Base-by-base conservation (phyloP, 2,888 invertebrate genomes). In the Auanema sp. region DNA sequence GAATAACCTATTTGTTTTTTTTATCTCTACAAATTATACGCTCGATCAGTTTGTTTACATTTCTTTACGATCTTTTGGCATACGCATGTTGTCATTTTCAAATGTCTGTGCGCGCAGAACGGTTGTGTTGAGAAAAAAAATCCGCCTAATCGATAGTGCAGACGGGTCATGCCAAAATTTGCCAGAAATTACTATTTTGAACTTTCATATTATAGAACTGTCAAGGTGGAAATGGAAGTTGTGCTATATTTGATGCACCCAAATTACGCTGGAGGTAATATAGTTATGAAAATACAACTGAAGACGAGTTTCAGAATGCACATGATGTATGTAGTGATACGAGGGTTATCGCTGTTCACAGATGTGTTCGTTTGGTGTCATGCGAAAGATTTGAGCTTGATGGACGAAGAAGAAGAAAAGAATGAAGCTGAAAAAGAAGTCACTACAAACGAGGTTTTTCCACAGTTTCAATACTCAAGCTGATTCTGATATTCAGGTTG, bases 201-300 rank as follows among this genome's bases (percentile, higher is more conserved):
- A 5, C 33, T 33, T 33, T n/a, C n/a, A n/a, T 33, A 33, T 33
- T 33, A 5, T 8, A 33, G 25, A 75, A 78, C 0, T 85, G 85
- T 60, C 74, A 72, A 6, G 72, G 64, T 0, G 52, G 64, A 5
- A 59, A 65, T 8, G 85, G 85, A 6, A 76, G 83, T 1, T 85
- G 85, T 60, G 79, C 83, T 72, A 75, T 85, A 14, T 85, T 85
- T 69, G 81, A 85, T 59, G 83, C 83, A 14, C 58, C 66, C 6
- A 65, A 67, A 5, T 68, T 85, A 52, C 71, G 84, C 33, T 44
- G 76, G 10, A 67, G 74, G 76, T 79, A 47, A 25, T 50, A 12
- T 2, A 47, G n/a, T 43, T 18, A 11, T 11, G 8, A 47, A 23
- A 47, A 8, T 5, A 16, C 47, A 8, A 8, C 21, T 5, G 8